phyloP scores from a whole-genome alignment of 2,797 vertebrate genomes.

The Xyrichtys novacula region DNA sequence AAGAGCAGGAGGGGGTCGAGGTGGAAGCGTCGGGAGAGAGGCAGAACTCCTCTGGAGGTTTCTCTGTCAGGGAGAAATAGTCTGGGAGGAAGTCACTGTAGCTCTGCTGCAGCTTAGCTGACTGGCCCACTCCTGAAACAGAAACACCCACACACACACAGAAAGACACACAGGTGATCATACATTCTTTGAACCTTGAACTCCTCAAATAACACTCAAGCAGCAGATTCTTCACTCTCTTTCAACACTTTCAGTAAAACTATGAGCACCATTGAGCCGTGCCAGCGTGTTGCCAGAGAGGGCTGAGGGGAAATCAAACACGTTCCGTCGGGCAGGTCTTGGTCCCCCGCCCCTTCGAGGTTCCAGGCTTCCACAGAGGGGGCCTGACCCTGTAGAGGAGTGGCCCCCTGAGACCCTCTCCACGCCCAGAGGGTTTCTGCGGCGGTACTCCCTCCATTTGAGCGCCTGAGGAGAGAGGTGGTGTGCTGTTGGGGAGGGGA shows the following conservation, averaged over 20 bases:
- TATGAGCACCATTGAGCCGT: constrained; percentile 87
- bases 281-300: constrained; percentile 79
- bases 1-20: constrained; percentile 86
- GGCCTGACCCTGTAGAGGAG: constrained; percentile 45
- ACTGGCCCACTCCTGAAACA: constrained; percentile 79
- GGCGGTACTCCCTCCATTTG: constrained; percentile 97
- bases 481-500: constrained; percentile 84
- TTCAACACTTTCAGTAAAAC: constrained; percentile 24
- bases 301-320: constrained; percentile 91
- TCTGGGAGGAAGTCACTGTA: constrained; percentile 93
- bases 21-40: constrained; percentile 93
- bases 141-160: constrained; percentile 31
- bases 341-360: constrained; percentile 79
- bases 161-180: constrained; percentile 23
- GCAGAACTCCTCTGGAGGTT: constrained; percentile 96
- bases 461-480: constrained; percentile 97
- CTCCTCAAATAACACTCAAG: neutral
- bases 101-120: constrained; percentile 84
- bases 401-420: constrained; percentile 76
- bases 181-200: neutral
- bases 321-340: constrained; percentile 84
- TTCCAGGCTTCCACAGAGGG: constrained; percentile 83
- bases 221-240: neutral
- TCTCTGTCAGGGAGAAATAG: constrained; percentile 95
- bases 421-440: constrained; percentile 92